Percentiles rank a stretch among this genome's conserved stretches.
Conservation (phyloP, 2,888 invertebrate species). For the Argyra leucocephala region DNA sequence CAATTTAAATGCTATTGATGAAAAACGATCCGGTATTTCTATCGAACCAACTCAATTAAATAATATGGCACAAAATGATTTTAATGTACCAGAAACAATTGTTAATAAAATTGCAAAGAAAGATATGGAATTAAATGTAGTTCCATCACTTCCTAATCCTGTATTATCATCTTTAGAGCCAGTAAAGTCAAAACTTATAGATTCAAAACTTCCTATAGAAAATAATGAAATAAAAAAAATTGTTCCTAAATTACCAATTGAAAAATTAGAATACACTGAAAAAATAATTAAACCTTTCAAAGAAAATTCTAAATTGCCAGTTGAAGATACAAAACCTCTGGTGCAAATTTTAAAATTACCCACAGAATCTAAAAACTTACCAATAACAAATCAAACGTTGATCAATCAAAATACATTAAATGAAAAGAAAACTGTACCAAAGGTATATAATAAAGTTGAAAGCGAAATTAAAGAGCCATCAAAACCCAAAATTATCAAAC, state of each 20-base stretch:
- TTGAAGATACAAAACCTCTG: conserved; percentile 32
- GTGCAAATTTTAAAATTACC: too few species aligned
- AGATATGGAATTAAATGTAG: background rate
- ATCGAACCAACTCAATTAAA: conserved; percentile 12
- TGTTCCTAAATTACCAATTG: conserved; percentile 14
- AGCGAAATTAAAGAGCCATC: conserved; percentile 9
- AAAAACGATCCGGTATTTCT: conserved; percentile 43
- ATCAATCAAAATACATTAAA: background rate
- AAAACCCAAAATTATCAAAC: conserved; percentile 9
- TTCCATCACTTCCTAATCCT: background rate
- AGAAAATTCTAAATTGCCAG: conserved; percentile 31
- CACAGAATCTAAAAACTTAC: background rate
- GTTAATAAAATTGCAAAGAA: background rate
- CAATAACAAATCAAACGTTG: background rate
- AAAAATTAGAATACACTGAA: conserved; percentile 13
- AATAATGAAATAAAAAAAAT: conserved; percentile 20
- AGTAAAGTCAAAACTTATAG: background rate
- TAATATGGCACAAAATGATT: conserved; percentile 11
- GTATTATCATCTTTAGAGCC: background rate
- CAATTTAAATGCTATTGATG: conserved; percentile 67
- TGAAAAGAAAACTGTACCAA: conserved; percentile 12
- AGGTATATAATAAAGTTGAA: conserved; percentile 12
- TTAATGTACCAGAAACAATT: background rate
- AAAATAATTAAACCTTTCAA: conserved; percentile 24
- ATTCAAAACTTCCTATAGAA: conserved; percentile 5